A percentile compares a stretch with the other conserved stretches of the same genome.
These are phyloP conservation scores for Dusona sp. DNA, from an alignment of 2,888 invertebrate species.

Conservation along the genomic window DNA sequence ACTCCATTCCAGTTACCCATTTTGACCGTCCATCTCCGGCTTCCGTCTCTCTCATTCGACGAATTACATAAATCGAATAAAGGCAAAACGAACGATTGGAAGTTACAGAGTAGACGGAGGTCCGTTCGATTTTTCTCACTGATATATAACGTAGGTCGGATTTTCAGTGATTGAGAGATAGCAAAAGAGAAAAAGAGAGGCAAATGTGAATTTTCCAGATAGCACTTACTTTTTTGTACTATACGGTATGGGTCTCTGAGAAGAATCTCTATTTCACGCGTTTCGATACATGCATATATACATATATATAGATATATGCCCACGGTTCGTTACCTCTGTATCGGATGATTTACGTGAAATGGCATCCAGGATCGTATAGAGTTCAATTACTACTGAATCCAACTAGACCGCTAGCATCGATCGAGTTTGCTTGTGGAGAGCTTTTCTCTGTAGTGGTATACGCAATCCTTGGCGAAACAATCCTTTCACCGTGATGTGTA, in stretches of 20 bases:
- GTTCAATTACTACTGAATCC: conserved; percentile 48
- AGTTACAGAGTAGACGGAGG: conserved; percentile 15
- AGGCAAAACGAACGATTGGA: conserved; percentile 9
- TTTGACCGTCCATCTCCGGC: conserved; percentile 1
- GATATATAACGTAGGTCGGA: conserved; percentile 15
- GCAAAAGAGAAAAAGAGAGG: conserved; percentile 37
- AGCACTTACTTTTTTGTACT: conserved; percentile 46
- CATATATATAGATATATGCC: background rate
- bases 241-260: conserved; percentile 38
- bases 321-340: conserved; percentile 59
- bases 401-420: conserved; percentile 19
- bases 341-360: conserved; percentile 61
- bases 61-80: conserved; percentile 59
- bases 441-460: conserved; percentile 9
- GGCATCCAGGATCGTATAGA: conserved; percentile 57
- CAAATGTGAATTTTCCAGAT: conserved; percentile 47
- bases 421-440: conserved; percentile 31
- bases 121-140: conserved; percentile 57
- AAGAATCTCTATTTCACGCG: conserved; percentile 45
- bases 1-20: background rate
- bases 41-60: conserved; percentile 1
- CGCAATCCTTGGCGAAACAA: conserved; percentile 51
- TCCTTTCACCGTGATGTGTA: conserved; percentile 47
- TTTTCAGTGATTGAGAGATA: conserved; percentile 33
- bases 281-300: conserved; percentile 20